Percentiles rank a stretch among this genome's conserved stretches.
Evolutionary conservation across 2,113 vertebrate species (phyloP).

Genomic region (Chrysemys picta): DNA sequence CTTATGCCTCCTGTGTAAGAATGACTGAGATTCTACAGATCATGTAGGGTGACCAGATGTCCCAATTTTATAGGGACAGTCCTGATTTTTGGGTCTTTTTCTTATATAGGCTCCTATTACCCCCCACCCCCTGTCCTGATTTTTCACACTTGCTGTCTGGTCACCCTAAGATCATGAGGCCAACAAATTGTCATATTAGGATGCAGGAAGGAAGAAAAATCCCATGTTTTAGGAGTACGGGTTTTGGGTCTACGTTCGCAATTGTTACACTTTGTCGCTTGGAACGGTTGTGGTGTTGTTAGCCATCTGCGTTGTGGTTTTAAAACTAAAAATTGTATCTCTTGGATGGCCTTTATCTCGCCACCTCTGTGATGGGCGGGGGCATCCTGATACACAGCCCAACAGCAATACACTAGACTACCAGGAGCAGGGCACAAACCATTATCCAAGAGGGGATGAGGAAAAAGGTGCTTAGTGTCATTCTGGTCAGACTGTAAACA

Average conservation of each 20-base stretch:
- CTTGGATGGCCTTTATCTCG: neutral
- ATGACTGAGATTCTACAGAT: neutral
- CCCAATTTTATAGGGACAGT: too few relatives aligned
- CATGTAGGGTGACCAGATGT: too few relatives aligned
- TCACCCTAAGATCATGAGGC: neutral
- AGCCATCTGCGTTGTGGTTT: neutral
- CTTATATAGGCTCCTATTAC: too few relatives aligned
- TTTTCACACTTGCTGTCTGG: too few relatives aligned
- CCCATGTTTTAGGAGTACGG: neutral
- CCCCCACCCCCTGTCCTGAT: too few relatives aligned
- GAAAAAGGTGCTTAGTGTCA: neutral
- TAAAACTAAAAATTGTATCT: neutral
- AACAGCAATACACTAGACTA: neutral
- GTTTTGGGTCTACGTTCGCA: neutral
- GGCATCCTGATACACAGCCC: neutral
- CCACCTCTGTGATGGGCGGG: neutral
- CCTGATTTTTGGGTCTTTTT: too few relatives aligned
- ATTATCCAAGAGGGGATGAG: neutral
- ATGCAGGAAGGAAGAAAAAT: neutral
- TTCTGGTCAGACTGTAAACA: neutral
- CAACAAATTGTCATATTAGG: neutral
- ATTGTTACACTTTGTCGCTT: neutral
- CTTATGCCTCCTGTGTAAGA: neutral
- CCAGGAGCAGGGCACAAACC: neutral
- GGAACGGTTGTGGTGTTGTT: neutral